phyloP scores from a whole-genome alignment of 2,888 invertebrate genomes.

The Yponomeuta evonymella region DNA sequence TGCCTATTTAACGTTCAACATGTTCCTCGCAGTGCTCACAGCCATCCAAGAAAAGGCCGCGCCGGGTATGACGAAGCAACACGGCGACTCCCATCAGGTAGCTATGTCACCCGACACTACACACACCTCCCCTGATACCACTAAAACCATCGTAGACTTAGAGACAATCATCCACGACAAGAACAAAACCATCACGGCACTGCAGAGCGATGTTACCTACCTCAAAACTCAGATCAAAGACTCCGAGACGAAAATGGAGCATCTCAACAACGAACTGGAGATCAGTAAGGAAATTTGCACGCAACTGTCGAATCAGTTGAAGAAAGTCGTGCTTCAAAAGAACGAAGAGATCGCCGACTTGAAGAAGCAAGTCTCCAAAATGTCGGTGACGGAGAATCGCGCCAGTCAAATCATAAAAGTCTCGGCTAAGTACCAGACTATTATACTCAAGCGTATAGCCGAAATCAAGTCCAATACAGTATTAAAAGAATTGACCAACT shows the following conservation, averaged over 20 bases:
- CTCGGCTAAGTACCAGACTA: conserved; percentile 65
- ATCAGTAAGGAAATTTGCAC: conserved; percentile 53
- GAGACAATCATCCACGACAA: conserved; percentile 63
- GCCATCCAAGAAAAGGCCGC: conserved; percentile 38
- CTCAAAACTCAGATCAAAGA: conserved; percentile 59
- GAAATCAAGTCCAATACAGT: conserved; percentile 64
- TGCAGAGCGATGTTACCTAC: conserved; percentile 57
- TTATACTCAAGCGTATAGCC: conserved; percentile 60
- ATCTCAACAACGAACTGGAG: conserved; percentile 56
- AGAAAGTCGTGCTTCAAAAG: conserved; percentile 61
- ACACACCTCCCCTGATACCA: conserved; percentile 55
- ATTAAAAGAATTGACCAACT: conserved; percentile 61
- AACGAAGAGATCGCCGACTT: conserved; percentile 64
- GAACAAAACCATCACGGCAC: conserved; percentile 56
- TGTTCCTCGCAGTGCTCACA: conserved; percentile 36
- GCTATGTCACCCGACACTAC: conserved; percentile 54
- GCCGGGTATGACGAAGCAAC: conserved; percentile 33
- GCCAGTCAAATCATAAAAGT: conserved; percentile 66
- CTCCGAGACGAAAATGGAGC: conserved; percentile 59
- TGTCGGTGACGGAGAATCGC: conserved; percentile 57
- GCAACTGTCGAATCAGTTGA: conserved; percentile 56
- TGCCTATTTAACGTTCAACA: too few relatives aligned
- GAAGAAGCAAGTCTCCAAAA: conserved; percentile 57
- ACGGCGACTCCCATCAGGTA: conserved; percentile 51
- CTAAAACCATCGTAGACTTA: conserved; percentile 61